Base-by-base conservation (phyloP, 2,113 vertebrate species). In the Rhagologus leucostigma region DNA sequence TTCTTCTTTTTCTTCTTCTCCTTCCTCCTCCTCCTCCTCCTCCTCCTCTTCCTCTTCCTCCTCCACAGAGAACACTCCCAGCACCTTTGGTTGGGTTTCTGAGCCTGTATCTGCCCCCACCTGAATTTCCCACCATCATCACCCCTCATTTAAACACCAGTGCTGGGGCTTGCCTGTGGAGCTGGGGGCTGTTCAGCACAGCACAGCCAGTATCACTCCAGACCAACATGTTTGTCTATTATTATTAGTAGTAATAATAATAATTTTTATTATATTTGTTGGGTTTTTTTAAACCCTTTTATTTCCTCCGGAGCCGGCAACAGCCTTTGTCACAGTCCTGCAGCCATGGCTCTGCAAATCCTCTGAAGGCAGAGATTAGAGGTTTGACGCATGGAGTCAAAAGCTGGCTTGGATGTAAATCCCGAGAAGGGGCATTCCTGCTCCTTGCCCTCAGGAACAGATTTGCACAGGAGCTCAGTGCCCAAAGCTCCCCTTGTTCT, bases 301-400 rank as follows among this genome's bases (percentile, higher is more conserved):
- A 2, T 33, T 85, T 42, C 68, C 33, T 16, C 55, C 0, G 35
- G 42, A 55, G 69, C 76, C 63, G 46, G 50, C 19, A 33, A 3
- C 32, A 16, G 49, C 14, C 0, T 37, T 53, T 33, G 77, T 55
- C 63, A n/a, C 9, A 1, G 33, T n/a, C 12, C 63, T 79, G 76
- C 83, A 27, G 87, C 53, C 13, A 2, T 3, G 49, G 69, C 83
- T 42, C 67, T 50, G 71, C 85, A 89, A 83, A 86, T 93, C 92
- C 91, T 41, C 86, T 39, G 55, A 32, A 68, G 74, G 84, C 95
- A 93, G 95, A 95, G 92, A 94, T 95, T 57, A 93, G 78, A 83
- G 88, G 26, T 77, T 42, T 93, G 88, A 92, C 35, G 30, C 47
- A 53, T 6, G 2, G 33, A 92, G 60, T 84, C 68, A 90, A 92